Conservation (phyloP, 2,113 vertebrate genomes). For the Danionella cerebrum region DNA sequence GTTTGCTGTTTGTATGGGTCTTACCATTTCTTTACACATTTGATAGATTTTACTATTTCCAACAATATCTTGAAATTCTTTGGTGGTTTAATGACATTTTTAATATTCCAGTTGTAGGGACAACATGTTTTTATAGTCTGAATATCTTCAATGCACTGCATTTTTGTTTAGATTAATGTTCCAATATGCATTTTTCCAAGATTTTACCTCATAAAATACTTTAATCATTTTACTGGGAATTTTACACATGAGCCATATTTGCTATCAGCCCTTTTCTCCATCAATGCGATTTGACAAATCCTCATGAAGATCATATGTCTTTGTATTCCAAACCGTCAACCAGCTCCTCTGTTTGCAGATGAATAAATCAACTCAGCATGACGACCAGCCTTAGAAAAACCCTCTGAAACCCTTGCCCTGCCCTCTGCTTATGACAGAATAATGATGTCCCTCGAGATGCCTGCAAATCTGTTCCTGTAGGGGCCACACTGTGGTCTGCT, state of each 20-base stretch:
- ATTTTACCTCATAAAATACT: no score
- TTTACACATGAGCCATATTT: background rate
- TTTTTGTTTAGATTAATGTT: no score
- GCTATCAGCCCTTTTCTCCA: background rate
- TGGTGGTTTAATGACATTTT: no score
- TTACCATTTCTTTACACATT: no score
- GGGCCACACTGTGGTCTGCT: slow-evolving; percentile 25
- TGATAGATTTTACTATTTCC: no score
- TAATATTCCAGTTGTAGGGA: no score
- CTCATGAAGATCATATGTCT: background rate
- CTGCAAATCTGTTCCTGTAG: slow-evolving; percentile 18
- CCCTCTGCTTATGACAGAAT: slow-evolving; percentile 32
- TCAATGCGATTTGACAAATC: background rate
- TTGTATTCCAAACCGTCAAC: background rate
- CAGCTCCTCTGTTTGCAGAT: background rate
- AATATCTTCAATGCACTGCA: no score
- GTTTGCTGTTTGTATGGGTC: no score
- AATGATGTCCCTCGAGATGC: slow-evolving; percentile 40
- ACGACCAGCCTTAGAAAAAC: background rate
- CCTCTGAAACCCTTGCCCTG: slow-evolving; percentile 24
- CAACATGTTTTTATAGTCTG: no score
- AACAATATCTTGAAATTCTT: no score
- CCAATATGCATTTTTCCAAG: no score
- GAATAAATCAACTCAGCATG: slow-evolving; percentile 20
- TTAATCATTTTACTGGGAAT: background rate